A percentile compares a stretch with the other conserved stretches of the same genome.
phyloP scores from a whole-genome alignment of 2,113 vertebrate genomes.

The Scytalopus superciliaris region DNA sequence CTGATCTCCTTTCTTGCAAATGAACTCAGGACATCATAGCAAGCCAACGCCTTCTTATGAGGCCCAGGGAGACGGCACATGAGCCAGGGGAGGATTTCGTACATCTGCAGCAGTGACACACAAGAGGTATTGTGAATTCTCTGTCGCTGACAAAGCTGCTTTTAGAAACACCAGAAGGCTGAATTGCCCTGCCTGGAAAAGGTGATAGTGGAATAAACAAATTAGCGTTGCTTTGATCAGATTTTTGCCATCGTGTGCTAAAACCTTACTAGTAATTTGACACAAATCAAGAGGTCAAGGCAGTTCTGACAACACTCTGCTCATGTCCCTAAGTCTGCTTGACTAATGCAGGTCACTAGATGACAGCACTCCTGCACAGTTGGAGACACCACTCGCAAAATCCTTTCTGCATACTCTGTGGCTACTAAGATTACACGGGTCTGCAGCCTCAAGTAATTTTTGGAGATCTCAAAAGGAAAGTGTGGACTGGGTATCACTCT shows the following conservation, averaged over 20 bases:
- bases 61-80: conserved; percentile 36
- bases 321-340: background rate
- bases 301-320: background rate
- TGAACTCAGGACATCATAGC: background rate
- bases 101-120: conserved; percentile 14
- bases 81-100: conserved; percentile 34
- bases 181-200: background rate
- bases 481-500: background rate
- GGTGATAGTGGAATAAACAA: background rate
- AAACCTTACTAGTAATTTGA: background rate
- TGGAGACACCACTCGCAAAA: background rate
- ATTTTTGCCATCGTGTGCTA: background rate
- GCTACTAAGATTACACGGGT: background rate
- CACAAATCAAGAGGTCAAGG: background rate
- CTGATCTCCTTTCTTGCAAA: conserved; percentile 49
- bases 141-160: background rate
- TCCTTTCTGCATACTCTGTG: background rate
- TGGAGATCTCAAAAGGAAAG: background rate
- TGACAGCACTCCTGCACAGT: background rate
- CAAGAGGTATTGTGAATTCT: background rate
- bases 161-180: background rate
- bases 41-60: background rate
- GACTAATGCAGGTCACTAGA: background rate
- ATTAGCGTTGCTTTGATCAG: background rate
- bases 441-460: background rate